phyloP scores from a whole-genome alignment of 1,140 invertebrate genomes.

The Drosophila albomicans region DNA sequence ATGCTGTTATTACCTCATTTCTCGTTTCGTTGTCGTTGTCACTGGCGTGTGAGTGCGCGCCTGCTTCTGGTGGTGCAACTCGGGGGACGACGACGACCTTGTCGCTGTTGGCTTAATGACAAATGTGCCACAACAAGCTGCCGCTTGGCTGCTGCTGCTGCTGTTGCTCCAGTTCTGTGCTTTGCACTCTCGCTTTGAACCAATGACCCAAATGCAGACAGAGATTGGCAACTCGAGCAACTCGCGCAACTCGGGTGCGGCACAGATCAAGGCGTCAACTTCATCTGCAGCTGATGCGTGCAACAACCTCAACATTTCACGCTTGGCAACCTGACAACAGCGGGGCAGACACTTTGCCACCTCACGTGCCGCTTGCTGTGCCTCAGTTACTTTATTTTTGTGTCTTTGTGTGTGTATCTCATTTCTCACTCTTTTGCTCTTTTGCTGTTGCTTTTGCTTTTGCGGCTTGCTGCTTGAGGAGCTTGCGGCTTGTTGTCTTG shows the following conservation, averaged over 20 bases:
- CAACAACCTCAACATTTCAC: conserved; percentile 74
- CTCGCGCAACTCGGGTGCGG: conserved; percentile 20
- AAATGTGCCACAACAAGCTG: conserved; percentile 16
- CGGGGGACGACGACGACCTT: conserved; percentile 27
- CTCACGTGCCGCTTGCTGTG: conserved; percentile 58
- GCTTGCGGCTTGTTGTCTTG: conserved; percentile 51
- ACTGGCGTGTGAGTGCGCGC: too few species aligned
- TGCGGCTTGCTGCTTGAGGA: conserved; percentile 15
- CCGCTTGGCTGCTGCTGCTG: conserved; percentile 29
- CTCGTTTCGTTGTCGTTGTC: not conserved
- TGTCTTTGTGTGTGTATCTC: not conserved
- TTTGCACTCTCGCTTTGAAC: conserved; percentile 12
- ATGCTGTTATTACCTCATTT: conserved; percentile 21
- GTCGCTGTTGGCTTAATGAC: conserved; percentile 20
- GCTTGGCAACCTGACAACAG: conserved; percentile 50
- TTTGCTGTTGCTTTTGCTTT: conserved; percentile 3
- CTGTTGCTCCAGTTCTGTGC: conserved; percentile 41
- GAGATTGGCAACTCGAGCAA: conserved; percentile 2
- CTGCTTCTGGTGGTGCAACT: conserved; percentile 7
- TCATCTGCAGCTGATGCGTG: conserved; percentile 55
- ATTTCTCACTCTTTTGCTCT: not conserved
- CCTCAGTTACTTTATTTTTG: not conserved
- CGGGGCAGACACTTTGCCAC: conserved; percentile 20
- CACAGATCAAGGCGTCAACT: conserved; percentile 49
- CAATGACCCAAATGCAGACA: conserved; percentile 39